Evolutionary conservation across 2,113 vertebrate genomes (phyloP), one percentile per base, ranked within the genome.

Genomic region (Dipodomys stephensi): DNA sequence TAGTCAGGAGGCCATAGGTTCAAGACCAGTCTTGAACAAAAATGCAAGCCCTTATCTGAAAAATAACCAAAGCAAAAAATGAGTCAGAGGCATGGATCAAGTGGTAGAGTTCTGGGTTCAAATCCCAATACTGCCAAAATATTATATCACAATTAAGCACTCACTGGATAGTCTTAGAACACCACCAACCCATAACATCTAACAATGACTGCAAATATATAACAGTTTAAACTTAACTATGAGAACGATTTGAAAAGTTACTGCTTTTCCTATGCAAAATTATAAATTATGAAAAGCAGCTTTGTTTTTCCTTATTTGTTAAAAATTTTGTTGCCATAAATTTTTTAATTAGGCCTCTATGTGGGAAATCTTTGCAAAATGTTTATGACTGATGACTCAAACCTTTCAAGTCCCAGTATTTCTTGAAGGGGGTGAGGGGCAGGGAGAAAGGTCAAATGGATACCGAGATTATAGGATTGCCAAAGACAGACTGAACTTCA

Each of bases 101-200:
- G 62, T 64, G 62, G 62, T 64, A 64, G 62, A 64, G 60, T 62
- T 62, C 60, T 19, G 20, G 39, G 39, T 39, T 39, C 39, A 39
- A 39, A 39, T 6, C 15, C 60, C 60, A 49, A 49, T 60, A 60
- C 12, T 60, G 18, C 57, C 57, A 22, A 62, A 18, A 62, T 22
- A 62, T 62, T 16, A 16, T 19, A 62, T 91, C 71, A 88, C n/a
- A 88, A 82, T 3, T 72, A 57, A 30, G 25, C 12, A 74, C 15
- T 82, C 62, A 64, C 49, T 60, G 35, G 44, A 49, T 82, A 79
- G 8, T 80, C 64, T 87, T 25, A 87, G 64, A 96, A 92, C 67
- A 71, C 35, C 49, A 69, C 15, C 46, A 92, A 87, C 20, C 53
- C 35, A 11, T 65, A 32, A 73, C 69, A 82, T 88, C 69, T 77